phyloP scores from a whole-genome alignment of 1,140 invertebrate species.

The Wasmannia auropunctata region DNA sequence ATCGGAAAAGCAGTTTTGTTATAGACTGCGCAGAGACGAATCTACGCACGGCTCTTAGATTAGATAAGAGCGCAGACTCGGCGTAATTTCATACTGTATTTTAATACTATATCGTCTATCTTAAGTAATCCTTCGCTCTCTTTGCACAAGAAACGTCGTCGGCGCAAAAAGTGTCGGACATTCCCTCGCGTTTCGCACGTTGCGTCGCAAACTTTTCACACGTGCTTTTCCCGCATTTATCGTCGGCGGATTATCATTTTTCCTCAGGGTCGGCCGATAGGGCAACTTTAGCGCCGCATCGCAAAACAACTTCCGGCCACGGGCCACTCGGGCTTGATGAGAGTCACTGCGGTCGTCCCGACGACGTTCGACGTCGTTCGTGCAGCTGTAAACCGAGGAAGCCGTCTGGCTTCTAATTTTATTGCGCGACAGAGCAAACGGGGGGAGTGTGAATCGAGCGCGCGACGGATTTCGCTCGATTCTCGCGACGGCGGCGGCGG shows the following conservation, averaged over 20 bases:
- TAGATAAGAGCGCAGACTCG: not conserved
- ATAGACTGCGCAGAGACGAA: too few species aligned
- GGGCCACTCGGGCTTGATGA: not conserved
- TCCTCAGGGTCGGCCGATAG: not conserved
- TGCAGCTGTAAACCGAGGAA: conserved; percentile 34
- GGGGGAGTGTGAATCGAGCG: not conserved
- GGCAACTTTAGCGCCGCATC: not conserved
- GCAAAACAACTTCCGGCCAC: conserved; percentile 22
- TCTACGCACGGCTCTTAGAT: not conserved
- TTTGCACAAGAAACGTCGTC: conserved; percentile 2
- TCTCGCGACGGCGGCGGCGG: not conserved
- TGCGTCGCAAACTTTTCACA: not conserved
- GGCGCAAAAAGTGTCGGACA: not conserved
- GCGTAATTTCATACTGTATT: not conserved
- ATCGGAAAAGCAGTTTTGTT: not conserved
- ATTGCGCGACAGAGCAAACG: conserved; percentile 32
- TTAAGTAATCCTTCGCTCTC: not conserved
- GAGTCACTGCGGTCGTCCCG: conserved; percentile 3
- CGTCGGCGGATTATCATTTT: conserved; percentile 4
- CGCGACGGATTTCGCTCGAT: not conserved
- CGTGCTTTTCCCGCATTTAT: not conserved
- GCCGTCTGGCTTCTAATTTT: conserved; percentile 52
- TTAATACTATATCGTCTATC: not conserved
- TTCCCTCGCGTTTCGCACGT: not conserved
- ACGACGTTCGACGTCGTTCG: not conserved